Evolutionary conservation across 2,113 vertebrate genomes (phyloP).

Genomic region (Cheirogaleus medius): DNA sequence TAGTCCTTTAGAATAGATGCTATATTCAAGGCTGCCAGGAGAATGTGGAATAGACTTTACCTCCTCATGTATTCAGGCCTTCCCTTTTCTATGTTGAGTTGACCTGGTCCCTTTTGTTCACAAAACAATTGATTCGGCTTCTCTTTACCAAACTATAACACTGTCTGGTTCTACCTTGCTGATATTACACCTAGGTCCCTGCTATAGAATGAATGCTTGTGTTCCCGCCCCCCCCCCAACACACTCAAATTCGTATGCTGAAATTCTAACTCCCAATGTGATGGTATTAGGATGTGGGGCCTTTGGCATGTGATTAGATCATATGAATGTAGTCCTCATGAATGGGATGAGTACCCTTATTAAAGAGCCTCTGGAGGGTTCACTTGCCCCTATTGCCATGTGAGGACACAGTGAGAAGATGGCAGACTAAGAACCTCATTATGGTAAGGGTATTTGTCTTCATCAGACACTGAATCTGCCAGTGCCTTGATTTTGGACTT

Average conservation of each 20-base stretch:
- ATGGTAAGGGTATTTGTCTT: not conserved
- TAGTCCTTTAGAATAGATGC: not conserved
- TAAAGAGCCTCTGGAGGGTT: too few species aligned
- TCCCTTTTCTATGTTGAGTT: conserved; percentile 2
- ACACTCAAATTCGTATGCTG: not conserved
- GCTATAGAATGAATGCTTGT: not conserved
- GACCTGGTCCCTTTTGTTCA: not conserved
- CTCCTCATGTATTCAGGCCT: not conserved
- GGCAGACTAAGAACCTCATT: not conserved
- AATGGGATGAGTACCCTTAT: too few species aligned
- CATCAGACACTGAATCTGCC: not conserved
- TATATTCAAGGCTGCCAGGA: not conserved
- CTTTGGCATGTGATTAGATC: not conserved
- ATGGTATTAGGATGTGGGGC: not conserved
- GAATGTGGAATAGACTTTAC: not conserved
- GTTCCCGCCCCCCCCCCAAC: too few species aligned
- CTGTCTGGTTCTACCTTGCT: not conserved
- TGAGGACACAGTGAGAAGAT: not conserved
- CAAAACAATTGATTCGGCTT: not conserved
- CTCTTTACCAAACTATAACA: not conserved
- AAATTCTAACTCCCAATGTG: not conserved
- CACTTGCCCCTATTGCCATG: not conserved
- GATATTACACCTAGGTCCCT: not conserved
- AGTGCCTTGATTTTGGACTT: not conserved
- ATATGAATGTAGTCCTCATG: not conserved